Percentiles rank a stretch among this genome's conserved stretches.
Conservation (phyloP, 2,888 invertebrate species). For the Lacanobia oleracea region DNA sequence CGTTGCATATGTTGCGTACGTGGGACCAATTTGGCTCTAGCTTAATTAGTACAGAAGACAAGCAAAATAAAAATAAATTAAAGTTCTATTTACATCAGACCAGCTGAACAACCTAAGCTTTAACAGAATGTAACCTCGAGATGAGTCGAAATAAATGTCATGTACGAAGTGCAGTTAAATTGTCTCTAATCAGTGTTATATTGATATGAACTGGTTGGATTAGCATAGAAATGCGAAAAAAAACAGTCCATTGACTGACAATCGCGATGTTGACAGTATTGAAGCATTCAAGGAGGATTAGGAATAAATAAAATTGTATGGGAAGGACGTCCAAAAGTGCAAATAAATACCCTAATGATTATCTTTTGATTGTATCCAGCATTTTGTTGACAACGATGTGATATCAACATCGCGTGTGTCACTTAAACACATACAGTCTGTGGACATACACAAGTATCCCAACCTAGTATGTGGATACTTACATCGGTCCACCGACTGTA, state of each 20-base stretch:
- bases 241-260: conserved; percentile 29
- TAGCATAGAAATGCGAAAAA: conserved; percentile 25
- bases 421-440: not conserved
- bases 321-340: conserved; percentile 40
- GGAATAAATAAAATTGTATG: not conserved
- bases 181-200: conserved; percentile 5
- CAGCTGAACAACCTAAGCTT: not conserved
- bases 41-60: conserved; percentile 1
- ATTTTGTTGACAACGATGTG: not conserved
- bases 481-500: not conserved
- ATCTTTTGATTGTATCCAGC: not conserved
- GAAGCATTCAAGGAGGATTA: not conserved
- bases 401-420: conserved; percentile 36
- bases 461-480: not conserved
- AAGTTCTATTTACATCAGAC: conserved; percentile 28
- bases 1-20: too few species aligned
- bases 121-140: conserved; percentile 33
- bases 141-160: conserved; percentile 19
- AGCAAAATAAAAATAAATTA: conserved; percentile 41
- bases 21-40: too few species aligned
- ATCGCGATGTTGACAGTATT: conserved; percentile 45
- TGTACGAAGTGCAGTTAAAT: conserved; percentile 29
- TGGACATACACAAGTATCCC: not conserved
- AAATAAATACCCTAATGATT: not conserved
- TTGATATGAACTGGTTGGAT: conserved; percentile 26